These are phyloP conservation scores for Pseudanteris insignis DNA, from an alignment of 2,888 invertebrate genomes.

Conservation along the genomic window DNA sequence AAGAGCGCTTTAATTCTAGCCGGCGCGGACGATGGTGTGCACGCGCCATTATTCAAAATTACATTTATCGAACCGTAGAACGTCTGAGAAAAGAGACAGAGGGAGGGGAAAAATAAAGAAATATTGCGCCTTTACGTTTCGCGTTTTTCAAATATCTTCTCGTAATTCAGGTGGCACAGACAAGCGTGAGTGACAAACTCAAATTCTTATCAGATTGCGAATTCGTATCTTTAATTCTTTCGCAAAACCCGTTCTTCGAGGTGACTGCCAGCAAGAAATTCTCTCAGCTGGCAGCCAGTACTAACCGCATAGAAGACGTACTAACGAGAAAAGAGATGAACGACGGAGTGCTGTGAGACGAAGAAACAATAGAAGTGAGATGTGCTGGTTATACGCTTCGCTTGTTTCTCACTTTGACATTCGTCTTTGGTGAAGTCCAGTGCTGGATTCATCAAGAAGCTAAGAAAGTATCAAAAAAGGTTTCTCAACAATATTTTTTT, in stretches of 20 bases:
- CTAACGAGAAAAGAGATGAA: slow-evolving; percentile 13
- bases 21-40: no score
- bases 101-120: no score
- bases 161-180: slow-evolving; percentile 7
- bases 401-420: slow-evolving; percentile 31
- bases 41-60: not conserved
- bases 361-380: slow-evolving; percentile 29
- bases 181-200: slow-evolving; percentile 17
- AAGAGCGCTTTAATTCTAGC: no score
- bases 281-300: slow-evolving; percentile 21
- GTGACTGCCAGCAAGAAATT: slow-evolving; percentile 17
- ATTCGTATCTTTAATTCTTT: slow-evolving; percentile 15
- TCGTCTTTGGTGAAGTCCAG: slow-evolving; percentile 1
- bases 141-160: slow-evolving; percentile 8
- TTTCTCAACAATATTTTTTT: no score
- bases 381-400: slow-evolving; percentile 23
- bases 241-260: slow-evolving; percentile 13
- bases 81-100: not conserved
- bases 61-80: not conserved
- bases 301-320: slow-evolving; percentile 21
- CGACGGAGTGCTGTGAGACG: slow-evolving; percentile 5
- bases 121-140: not conserved
- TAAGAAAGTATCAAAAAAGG: no score
- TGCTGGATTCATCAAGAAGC: no score
- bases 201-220: slow-evolving; percentile 26